These are phyloP conservation scores for Calephelis nemesis DNA, from an alignment of 1,140 invertebrate genomes.

Conservation along the genomic window DNA sequence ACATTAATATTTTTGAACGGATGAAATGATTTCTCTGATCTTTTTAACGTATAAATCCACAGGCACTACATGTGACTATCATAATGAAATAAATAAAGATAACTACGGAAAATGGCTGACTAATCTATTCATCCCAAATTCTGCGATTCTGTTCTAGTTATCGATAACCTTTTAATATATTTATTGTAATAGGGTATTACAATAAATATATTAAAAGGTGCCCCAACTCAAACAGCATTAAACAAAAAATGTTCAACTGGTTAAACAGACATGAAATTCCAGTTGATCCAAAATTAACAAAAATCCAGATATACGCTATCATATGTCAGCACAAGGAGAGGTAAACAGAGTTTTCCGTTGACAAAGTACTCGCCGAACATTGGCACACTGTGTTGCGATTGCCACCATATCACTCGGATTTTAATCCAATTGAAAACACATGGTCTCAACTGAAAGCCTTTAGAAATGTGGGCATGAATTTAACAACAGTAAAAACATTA, in stretches of 20 bases:
- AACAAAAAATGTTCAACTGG: constrained; percentile 25
- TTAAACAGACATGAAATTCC: constrained; percentile 22
- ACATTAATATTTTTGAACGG: too few relatives aligned
- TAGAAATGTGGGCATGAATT: too few relatives aligned
- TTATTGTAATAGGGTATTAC: too few relatives aligned
- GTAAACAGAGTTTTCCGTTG: constrained; percentile 7
- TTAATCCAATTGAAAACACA: background rate
- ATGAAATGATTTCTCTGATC: too few relatives aligned
- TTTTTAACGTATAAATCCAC: too few relatives aligned
- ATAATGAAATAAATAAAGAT: too few relatives aligned
- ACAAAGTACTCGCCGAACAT: constrained; percentile 19
- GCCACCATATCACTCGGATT: constrained; percentile 26
- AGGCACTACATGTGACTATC: too few relatives aligned
- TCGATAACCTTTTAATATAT: too few relatives aligned
- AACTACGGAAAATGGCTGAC: too few relatives aligned
- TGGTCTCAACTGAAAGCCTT: constrained; percentile 1
- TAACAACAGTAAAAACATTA: too few relatives aligned
- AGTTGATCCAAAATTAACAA: constrained; percentile 20
- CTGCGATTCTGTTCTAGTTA: background rate
- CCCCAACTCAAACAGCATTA: constrained; percentile 28
- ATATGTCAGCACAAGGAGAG: constrained; percentile 23
- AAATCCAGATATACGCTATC: constrained; percentile 27
- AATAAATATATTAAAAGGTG: constrained; percentile 7
- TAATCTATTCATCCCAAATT: background rate
- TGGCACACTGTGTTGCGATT: constrained; percentile 29